Percentiles rank a stretch among this genome's conserved stretches.
phyloP scores from a whole-genome alignment of 2,113 vertebrate genomes.

The Leucoraja erinaceus region DNA sequence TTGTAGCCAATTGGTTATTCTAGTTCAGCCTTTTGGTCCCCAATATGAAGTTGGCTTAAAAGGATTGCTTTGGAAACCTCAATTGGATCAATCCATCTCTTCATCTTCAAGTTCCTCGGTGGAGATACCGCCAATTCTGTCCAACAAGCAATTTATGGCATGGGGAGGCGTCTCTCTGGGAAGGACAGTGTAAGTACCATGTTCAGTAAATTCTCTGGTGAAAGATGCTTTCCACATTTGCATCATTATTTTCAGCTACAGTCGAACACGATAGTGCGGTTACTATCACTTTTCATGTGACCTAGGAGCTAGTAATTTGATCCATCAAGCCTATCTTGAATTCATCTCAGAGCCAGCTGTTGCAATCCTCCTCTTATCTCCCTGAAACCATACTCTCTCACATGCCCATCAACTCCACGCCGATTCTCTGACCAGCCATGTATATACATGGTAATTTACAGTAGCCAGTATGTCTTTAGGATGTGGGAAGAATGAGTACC shows the following conservation, averaged over 20 bases:
- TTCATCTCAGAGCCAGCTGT: too few relatives aligned
- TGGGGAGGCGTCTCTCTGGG: slow-evolving; percentile 87
- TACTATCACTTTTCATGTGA: too few relatives aligned
- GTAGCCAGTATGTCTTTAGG: too few relatives aligned
- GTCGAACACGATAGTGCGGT: too few relatives aligned
- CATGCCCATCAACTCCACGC: too few relatives aligned
- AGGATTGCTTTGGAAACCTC: slow-evolving; percentile 59
- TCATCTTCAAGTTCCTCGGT: slow-evolving; percentile 41
- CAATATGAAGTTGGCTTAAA: slow-evolving; percentile 84
- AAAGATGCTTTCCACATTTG: neutral
- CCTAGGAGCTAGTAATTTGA: too few relatives aligned
- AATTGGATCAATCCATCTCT: slow-evolving; percentile 44
- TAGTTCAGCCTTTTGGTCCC: slow-evolving; percentile 84
- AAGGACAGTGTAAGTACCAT: slow-evolving; percentile 74
- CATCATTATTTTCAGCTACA: neutral
- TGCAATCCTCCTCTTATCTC: too few relatives aligned
- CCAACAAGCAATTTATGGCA: slow-evolving; percentile 84
- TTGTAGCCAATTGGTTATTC: slow-evolving; percentile 74
- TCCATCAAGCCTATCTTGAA: too few relatives aligned
- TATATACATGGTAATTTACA: too few relatives aligned
- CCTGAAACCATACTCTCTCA: too few relatives aligned
- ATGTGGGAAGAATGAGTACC: too few relatives aligned
- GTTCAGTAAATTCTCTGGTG: neutral
- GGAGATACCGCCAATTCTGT: slow-evolving; percentile 77
- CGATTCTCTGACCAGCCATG: too few relatives aligned